Conservation (phyloP, 2,797 vertebrate species). For the Leptodactylus fallax region DNA sequence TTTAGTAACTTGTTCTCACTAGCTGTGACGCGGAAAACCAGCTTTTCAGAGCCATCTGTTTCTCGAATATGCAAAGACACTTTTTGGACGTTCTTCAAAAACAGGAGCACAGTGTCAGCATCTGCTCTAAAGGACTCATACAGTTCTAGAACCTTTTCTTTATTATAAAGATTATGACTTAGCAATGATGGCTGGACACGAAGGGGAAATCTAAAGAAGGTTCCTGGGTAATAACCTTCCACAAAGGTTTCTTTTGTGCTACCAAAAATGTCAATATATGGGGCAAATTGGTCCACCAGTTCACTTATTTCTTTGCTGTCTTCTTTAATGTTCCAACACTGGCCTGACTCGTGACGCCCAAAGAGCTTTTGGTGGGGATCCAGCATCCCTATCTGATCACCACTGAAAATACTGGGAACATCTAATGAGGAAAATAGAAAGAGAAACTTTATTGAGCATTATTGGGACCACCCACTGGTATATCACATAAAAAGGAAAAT, state of each 20-base stretch:
- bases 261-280: constrained; percentile 90
- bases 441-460: not conserved
- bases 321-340: constrained; percentile 95
- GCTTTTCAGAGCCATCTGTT: constrained; percentile 86
- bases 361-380: constrained; percentile 97
- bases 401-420: constrained; percentile 98
- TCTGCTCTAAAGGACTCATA: constrained; percentile 97
- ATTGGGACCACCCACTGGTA: not conserved
- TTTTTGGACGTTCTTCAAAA: constrained; percentile 92
- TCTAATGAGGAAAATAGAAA: constrained; percentile 76
- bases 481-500: not conserved
- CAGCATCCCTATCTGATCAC: constrained; percentile 97
- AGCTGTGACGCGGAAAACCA: constrained; percentile 91
- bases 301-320: constrained; percentile 93
- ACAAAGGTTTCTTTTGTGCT: constrained; percentile 89
- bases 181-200: constrained; percentile 91
- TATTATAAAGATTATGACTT: constrained; percentile 93
- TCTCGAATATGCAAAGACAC: constrained; percentile 91
- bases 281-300: constrained; percentile 91
- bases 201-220: constrained; percentile 96
- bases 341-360: constrained; percentile 93
- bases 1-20: constrained; percentile 84
- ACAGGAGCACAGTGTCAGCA: constrained; percentile 94
- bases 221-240: constrained; percentile 90
- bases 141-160: constrained; percentile 94